Percentiles rank a stretch among this genome's conserved stretches.
Evolutionary conservation across 2,888 invertebrate species (phyloP).

Genomic region (Agapostemon virescens): DNA sequence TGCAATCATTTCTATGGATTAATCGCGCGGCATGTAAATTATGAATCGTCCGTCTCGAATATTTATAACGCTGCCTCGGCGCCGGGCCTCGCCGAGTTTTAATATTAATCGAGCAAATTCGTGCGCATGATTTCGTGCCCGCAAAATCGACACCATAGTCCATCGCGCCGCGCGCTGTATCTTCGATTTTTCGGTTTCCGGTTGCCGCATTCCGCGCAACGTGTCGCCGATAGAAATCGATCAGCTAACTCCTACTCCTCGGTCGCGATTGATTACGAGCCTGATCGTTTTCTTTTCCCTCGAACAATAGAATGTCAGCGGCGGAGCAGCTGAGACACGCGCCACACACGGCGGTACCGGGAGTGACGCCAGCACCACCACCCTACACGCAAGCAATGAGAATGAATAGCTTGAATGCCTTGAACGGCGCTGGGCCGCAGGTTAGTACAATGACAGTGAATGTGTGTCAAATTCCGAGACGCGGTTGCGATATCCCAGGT

Average conservation of each 20-base stretch:
- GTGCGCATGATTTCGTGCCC: not conserved
- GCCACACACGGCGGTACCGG: conserved; percentile 84
- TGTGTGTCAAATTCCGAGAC: conserved; percentile 65
- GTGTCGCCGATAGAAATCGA: not conserved
- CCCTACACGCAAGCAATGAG: conserved; percentile 84
- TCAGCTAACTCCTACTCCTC: not conserved
- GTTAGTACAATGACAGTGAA: conserved; percentile 74
- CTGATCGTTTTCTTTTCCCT: conserved; percentile 54
- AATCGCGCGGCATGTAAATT: conserved; percentile 47
- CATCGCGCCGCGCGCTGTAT: not conserved
- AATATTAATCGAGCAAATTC: conserved; percentile 43
- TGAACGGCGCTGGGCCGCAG: conserved; percentile 82
- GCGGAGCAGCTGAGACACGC: conserved; percentile 84
- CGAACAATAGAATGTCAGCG: conserved; percentile 82
- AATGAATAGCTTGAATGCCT: conserved; percentile 81
- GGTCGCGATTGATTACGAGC: not conserved
- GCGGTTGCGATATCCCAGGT: conserved; percentile 52
- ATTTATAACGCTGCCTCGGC: conserved; percentile 40
- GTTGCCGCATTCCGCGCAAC: too few relatives aligned
- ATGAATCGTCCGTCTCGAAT: conserved; percentile 43
- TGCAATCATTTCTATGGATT: conserved; percentile 39
- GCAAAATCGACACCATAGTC: not conserved
- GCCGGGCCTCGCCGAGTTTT: conserved; percentile 6
- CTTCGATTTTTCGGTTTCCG: too few relatives aligned
- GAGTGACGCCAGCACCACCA: conserved; percentile 90